Conservation (phyloP, 2,113 vertebrate species). For the Prionailurus bengalensis region DNA sequence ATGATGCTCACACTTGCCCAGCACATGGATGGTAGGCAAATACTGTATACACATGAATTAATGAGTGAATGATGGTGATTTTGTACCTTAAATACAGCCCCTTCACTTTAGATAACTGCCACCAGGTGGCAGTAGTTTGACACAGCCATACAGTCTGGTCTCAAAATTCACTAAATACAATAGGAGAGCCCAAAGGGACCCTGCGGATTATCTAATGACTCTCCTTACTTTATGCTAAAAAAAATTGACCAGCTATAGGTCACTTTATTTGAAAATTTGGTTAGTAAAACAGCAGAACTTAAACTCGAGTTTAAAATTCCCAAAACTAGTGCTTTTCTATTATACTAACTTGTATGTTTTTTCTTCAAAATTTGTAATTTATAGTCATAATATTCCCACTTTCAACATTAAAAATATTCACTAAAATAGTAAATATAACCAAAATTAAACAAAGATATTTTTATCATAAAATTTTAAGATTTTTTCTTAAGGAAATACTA, state of each 20-base stretch:
- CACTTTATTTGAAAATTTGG: constrained; percentile 12
- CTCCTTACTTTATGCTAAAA: constrained; percentile 3
- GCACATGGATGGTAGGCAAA: neutral
- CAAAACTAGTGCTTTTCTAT: neutral
- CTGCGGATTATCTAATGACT: neutral
- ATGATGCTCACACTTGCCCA: neutral
- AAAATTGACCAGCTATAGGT: neutral
- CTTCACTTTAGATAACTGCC: neutral
- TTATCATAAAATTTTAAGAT: neutral
- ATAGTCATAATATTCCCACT: neutral
- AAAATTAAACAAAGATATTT: constrained; percentile 18
- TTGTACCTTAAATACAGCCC: neutral
- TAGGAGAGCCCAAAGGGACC: neutral
- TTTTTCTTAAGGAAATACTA: constrained; percentile 19
- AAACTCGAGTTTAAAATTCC: neutral
- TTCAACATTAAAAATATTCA: constrained; percentile 38
- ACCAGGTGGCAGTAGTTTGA: constrained; percentile 63
- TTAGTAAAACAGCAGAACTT: constrained; percentile 27
- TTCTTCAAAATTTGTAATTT: constrained; percentile 22
- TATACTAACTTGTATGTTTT: neutral
- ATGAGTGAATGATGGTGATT: neutral
- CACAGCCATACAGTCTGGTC: neutral
- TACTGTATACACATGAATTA: neutral
- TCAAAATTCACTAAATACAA: neutral
- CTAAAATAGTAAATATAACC: neutral